Percentiles rank a stretch among this genome's conserved stretches.
Evolutionary conservation across 2,113 vertebrate genomes (phyloP).

Genomic region (Tragulus kanchil): DNA sequence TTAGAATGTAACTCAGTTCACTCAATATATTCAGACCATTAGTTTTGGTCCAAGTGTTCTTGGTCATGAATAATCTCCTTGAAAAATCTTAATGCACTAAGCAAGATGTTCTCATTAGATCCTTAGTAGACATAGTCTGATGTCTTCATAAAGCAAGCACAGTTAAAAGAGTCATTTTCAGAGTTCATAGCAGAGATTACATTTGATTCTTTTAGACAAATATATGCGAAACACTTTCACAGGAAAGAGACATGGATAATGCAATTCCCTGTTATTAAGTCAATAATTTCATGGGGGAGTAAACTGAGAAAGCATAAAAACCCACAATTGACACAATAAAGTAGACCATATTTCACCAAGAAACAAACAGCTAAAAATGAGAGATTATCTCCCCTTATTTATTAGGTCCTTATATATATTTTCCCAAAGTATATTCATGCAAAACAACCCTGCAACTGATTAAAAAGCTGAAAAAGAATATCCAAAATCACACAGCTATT

Average conservation of each 20-base stretch:
- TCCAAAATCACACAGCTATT: not conserved
- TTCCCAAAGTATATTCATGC: not conserved
- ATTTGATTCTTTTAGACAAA: not conserved
- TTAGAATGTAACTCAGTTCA: not conserved
- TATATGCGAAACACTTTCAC: not conserved
- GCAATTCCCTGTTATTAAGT: not conserved
- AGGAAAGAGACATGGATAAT: not conserved
- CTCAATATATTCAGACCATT: not conserved
- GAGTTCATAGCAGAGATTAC: not conserved
- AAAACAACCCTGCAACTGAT: not conserved
- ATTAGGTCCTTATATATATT: not conserved
- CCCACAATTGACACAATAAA: not conserved
- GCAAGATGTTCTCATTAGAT: conserved; percentile 13
- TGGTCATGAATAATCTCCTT: not conserved
- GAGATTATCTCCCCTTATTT: not conserved
- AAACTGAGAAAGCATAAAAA: not conserved
- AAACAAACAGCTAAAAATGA: conserved; percentile 18
- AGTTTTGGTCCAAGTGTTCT: conserved; percentile 32
- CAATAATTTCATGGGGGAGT: not conserved
- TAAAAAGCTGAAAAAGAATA: conserved; percentile 32
- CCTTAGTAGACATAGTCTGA: not conserved
- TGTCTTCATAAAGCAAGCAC: not conserved
- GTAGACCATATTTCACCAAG: not conserved
- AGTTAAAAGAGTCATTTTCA: conserved; percentile 29
- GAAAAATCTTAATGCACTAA: not conserved